Evolutionary conservation across 2,888 invertebrate species (phyloP), one percentile per base, ranked within the genome.

Genomic region (Cryptus viduatorius): DNA sequence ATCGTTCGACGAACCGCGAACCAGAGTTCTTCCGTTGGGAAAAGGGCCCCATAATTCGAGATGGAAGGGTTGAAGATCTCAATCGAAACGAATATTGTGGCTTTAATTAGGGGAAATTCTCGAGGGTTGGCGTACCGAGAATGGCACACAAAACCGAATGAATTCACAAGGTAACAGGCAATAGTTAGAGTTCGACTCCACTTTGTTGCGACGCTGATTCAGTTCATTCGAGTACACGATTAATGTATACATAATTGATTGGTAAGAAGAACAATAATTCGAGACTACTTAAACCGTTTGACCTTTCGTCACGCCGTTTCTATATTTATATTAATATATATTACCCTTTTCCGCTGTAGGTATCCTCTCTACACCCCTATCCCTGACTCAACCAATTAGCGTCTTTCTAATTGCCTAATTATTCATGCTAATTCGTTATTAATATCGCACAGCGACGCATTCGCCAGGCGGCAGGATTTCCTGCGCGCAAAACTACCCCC

Each of bases 361-460:
- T 19, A 1, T 3, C 42, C 29, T 56, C 65, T 12, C 75, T 65
- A 79, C 67, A 31, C 61, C 19, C 53, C 44, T 65, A 3, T 53
- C 5, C 61, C 1, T 76, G 79, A 79, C 82, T 37, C 79, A 72
- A 64, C 85, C 83, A 89, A 89, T 89, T 89, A 89, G 86, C 84
- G 87, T 83, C 88, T 88, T 88, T 88, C 86, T 88, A 87, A 88
- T 89, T 88, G 83, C 86, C 85, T 86, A 86, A 88, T 88, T 89
- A 89, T 86, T 88, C 86, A 88, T 86, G 87, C 73, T 89, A 89
- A 89, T 89, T 84, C 84, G 79, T 88, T 87, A 87, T 87, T 88
- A 88, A 89, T 88, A 85, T 82, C 83, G 81, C 83, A 82, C 59
- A 81, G 69, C 76, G 56, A 16, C 16, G 31, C 50, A 50, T 68